A percentile compares a stretch with the other conserved stretches of the same genome.
These are phyloP conservation scores for Myodes glareolus DNA, from an alignment of 2,113 vertebrate genomes.

Conservation along the genomic window DNA sequence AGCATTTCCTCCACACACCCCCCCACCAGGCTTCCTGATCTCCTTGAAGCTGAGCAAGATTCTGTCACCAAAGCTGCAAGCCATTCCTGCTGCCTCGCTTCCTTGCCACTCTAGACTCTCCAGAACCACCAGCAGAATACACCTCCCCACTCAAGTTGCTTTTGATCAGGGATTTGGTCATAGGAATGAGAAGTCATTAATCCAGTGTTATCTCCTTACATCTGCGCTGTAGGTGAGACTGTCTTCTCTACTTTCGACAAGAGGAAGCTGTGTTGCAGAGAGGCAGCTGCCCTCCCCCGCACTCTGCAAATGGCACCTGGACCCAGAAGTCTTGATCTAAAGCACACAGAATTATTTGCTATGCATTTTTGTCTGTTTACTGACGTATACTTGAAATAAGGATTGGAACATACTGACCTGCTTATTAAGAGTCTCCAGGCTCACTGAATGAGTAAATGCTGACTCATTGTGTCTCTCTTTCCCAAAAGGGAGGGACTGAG, in stretches of 20 bases:
- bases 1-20: too few relatives aligned
- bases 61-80: background rate
- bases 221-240: background rate
- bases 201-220: background rate
- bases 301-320: background rate
- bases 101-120: background rate
- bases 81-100: background rate
- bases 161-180: background rate
- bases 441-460: background rate
- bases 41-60: background rate
- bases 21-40: background rate
- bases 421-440: conserved; percentile 34
- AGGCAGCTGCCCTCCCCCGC: background rate
- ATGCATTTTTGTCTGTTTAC: background rate
- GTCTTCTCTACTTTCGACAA: background rate
- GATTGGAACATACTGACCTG: background rate
- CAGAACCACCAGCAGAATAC: background rate
- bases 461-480: conserved; percentile 19
- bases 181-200: background rate
- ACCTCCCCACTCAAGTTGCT: background rate
- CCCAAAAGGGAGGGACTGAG: background rate
- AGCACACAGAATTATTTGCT: background rate
- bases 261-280: background rate
- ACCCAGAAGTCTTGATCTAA: background rate
- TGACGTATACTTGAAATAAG: background rate